A percentile compares a stretch with the other conserved stretches of the same genome.
Conservation (phyloP, 2,888 invertebrate genomes). For the Xanthia icteritia region DNA sequence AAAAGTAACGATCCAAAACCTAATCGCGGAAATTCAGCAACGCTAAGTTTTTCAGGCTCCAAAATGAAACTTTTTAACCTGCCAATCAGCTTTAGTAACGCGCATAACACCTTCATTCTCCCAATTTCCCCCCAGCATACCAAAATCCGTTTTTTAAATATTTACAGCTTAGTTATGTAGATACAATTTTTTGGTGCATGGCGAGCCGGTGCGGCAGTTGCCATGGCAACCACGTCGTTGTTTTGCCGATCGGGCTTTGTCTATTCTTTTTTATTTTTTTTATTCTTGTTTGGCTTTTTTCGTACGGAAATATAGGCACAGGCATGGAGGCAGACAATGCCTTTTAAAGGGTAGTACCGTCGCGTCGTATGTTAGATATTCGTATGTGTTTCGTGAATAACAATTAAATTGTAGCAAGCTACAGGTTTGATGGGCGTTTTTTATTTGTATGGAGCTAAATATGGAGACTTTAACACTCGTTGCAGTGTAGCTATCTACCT, state of each 20-base stretch:
- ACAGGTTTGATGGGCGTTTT: conserved; percentile 62
- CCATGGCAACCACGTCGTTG: conserved; percentile 85
- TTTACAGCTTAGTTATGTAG: conserved; percentile 67
- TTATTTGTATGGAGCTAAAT: conserved; percentile 31
- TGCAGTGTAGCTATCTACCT: no score
- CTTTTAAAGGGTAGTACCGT: conserved; percentile 69
- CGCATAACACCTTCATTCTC: conserved; percentile 35
- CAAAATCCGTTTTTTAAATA: conserved; percentile 65
- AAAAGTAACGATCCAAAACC: conserved; percentile 18
- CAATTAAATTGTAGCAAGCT: conserved; percentile 56
- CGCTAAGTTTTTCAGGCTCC: conserved; percentile 28
- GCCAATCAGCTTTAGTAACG: conserved; percentile 51
- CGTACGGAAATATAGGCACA: conserved; percentile 78
- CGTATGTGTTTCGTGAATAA: conserved; percentile 49
- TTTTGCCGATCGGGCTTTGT: conserved; percentile 86
- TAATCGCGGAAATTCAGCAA: conserved; percentile 37
- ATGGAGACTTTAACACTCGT: neutral
- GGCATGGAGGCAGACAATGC: conserved; percentile 74
- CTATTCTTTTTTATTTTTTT: conserved; percentile 79
- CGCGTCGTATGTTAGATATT: conserved; percentile 67
- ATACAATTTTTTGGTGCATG: conserved; percentile 77
- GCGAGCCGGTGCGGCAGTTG: conserved; percentile 81
- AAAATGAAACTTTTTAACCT: conserved; percentile 55
- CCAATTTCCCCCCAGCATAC: conserved; percentile 57
- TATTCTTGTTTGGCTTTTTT: conserved; percentile 77